phyloP scores from a whole-genome alignment of 1,140 invertebrate genomes.

The Pentalonia nigronervosa region DNA sequence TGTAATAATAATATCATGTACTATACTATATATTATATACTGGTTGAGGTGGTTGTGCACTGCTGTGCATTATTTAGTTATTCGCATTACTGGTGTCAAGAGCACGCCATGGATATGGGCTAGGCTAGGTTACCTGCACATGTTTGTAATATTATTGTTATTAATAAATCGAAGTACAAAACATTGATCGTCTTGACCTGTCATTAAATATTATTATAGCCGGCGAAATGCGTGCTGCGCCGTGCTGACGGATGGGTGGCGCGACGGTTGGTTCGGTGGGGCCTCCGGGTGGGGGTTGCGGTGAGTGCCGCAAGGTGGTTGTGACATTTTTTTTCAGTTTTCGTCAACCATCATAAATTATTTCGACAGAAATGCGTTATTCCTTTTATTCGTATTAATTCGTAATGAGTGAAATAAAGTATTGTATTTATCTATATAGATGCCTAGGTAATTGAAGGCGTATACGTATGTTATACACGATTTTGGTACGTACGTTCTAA shows the following conservation, averaged over 20 bases:
- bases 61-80: not conserved
- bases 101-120: not conserved
- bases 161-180: not conserved
- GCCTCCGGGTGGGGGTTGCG: too few species aligned
- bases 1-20: not conserved
- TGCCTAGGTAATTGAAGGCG: too few species aligned
- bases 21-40: too few species aligned
- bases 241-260: not conserved
- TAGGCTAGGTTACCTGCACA: too few species aligned
- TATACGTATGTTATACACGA: too few species aligned
- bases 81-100: slow-evolving; percentile 24
- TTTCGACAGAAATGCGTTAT: not conserved
- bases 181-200: slow-evolving; percentile 29
- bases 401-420: not conserved
- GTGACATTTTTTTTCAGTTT: not conserved
- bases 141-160: not conserved
- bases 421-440: not conserved
- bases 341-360: not conserved
- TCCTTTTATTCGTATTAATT: slow-evolving; percentile 6
- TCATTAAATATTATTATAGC: slow-evolving; percentile 20
- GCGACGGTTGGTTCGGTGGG: too few species aligned
- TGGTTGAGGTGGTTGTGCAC: not conserved
- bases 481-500: too few species aligned
- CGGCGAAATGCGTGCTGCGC: not conserved
- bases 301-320: not conserved